Evolutionary conservation across 2,888 invertebrate species (phyloP), one percentile per base, ranked within the genome.

Genomic region (Perizoma flavofasciatum): DNA sequence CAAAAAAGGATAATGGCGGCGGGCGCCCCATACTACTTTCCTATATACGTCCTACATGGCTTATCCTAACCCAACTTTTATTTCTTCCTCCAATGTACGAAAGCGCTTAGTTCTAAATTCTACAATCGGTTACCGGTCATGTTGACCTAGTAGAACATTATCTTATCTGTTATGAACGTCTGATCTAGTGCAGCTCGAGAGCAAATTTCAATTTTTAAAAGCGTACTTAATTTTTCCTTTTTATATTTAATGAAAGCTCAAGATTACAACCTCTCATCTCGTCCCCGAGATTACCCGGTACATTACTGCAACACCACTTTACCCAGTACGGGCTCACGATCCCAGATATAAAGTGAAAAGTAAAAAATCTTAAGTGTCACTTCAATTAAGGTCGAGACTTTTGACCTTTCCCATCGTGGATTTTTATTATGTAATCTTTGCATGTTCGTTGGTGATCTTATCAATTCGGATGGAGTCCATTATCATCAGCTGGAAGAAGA

Each of bases 331-430:
- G 40, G 40, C 49, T 46, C 45, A 59, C 37, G 49, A 41, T 53
- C 35, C 40, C 40, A 10, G 44, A 48, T 43, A 35, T 45, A 56
- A 44, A 49, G 59, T 60, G 55, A 47, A 49, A 57, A 61, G 55
- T 54, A 43, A 54, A 57, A 48, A 55, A 54, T 57, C 53, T 47
- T 50, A 37, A 59, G 43, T 37, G 43, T 8, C 53, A 34, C 56
- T 61, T 61, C 53, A 61, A 56, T 56, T 43, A 57, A 53, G 56
- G 61, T 40, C 10, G 22, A 49, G 43, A 49, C 33, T 34, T 45
- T 43, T 37, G 49, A 57, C 56, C 49, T 56, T 40, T 41, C 37
- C 6, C 22, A 6, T 43, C 46, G 22, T 39, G 49, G 40, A 10
- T 7, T 43, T 50, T 40, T n/a, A 55, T 43, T 57, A 10, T 35